These are phyloP conservation scores for Aurelia sp. DNA, from an alignment of 30 jellyfish, hydroid and myxozoan species.

Conservation along the genomic window DNA sequence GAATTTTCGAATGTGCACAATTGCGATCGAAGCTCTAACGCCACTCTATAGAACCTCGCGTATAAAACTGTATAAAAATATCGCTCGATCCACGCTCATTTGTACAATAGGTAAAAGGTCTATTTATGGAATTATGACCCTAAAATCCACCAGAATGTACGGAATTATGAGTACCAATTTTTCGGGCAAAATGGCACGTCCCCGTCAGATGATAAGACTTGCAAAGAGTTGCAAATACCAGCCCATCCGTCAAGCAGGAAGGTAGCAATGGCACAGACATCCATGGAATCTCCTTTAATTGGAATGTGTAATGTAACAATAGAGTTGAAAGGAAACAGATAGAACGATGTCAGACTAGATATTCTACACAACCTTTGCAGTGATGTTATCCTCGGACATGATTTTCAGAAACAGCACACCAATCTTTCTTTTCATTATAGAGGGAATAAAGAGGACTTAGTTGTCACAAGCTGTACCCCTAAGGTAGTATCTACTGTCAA, in stretches of 20 bases:
- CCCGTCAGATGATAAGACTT: too few species aligned
- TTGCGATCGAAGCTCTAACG: too few species aligned
- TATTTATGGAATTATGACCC: too few species aligned
- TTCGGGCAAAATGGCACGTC: too few species aligned
- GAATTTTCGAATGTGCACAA: too few species aligned
- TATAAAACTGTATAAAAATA: conserved; percentile 43
- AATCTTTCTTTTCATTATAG: conserved; percentile 46
- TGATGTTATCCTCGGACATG: conserved; percentile 62
- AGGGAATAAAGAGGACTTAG: conserved; percentile 38
- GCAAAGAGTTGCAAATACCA: conserved; percentile 38
- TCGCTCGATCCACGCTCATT: conserved; percentile 42
- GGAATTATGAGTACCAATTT: too few species aligned
- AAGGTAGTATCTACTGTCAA: conserved; percentile 7
- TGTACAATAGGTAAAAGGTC: too few species aligned
- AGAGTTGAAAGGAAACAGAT: too few species aligned
- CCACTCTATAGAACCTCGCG: too few species aligned
- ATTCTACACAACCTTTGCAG: conserved; percentile 66
- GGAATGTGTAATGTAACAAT: conserved; percentile 37
- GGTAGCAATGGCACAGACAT: conserved; percentile 48
- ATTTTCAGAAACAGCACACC: conserved; percentile 50
- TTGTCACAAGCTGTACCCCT: conserved; percentile 21
- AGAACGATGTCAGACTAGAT: too few species aligned
- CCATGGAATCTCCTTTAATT: conserved; percentile 39
- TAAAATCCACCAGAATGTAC: too few species aligned
- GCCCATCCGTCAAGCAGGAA: conserved; percentile 39